Conservation (phyloP, 2,113 vertebrate genomes). For the Glaucidium brasilianum region DNA sequence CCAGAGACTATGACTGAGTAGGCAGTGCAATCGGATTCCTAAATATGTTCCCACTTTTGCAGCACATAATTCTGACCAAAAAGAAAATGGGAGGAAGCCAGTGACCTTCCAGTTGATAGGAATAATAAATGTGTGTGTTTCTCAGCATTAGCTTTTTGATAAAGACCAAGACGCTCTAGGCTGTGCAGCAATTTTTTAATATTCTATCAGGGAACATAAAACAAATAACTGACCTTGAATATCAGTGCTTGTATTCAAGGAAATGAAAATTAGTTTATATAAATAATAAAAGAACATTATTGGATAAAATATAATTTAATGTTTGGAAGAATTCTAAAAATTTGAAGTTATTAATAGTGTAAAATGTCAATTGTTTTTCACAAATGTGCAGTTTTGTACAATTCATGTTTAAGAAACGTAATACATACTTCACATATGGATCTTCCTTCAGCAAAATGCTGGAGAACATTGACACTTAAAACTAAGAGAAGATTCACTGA, state of each 20-base stretch:
- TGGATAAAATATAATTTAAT: constrained; percentile 18
- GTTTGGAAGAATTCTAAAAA: constrained; percentile 43
- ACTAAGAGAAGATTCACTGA: neutral
- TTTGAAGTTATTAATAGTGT: neutral
- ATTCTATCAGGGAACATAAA: neutral
- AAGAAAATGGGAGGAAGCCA: neutral
- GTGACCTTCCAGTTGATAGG: neutral
- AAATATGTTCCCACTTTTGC: neutral
- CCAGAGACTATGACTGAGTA: neutral
- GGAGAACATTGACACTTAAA: neutral
- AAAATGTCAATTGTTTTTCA: constrained; percentile 32
- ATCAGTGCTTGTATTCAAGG: constrained; percentile 3
- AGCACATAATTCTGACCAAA: neutral
- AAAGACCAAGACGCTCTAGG: constrained; percentile 3
- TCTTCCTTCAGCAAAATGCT: neutral
- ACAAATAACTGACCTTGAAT: constrained; percentile 5
- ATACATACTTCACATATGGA: neutral
- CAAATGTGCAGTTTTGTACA: neutral
- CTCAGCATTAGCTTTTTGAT: constrained; percentile 14
- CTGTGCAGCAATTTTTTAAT: constrained; percentile 22
- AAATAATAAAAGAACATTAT: constrained; percentile 47
- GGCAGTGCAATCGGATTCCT: neutral
- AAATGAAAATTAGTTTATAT: constrained; percentile 41
- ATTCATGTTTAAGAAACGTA: neutral
- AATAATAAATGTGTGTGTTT: constrained; percentile 22